Evolutionary conservation across 2,113 vertebrate genomes (phyloP).

Genomic region (Acinonyx jubatus): DNA sequence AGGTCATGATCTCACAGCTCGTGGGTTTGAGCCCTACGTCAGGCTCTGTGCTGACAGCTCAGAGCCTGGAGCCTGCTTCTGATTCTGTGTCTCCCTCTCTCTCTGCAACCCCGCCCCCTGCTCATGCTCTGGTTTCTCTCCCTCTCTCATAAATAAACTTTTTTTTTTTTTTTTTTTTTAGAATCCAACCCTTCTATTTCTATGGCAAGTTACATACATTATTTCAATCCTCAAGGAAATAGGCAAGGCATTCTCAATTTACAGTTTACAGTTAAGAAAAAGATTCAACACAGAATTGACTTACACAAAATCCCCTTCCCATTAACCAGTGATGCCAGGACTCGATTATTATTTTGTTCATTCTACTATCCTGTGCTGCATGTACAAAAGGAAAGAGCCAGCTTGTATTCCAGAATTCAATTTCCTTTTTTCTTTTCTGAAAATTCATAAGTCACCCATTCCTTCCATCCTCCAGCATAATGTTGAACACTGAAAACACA

Average conservation of each 20-base stretch:
- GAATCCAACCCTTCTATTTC: neutral
- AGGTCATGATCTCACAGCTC: too few species aligned
- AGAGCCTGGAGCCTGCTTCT: too few species aligned
- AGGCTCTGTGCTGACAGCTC: too few species aligned
- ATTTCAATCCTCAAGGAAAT: neutral
- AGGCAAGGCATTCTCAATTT: neutral
- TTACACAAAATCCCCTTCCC: neutral
- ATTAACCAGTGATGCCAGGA: neutral
- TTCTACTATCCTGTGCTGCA: neutral
- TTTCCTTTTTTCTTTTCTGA: slow-evolving; percentile 80
- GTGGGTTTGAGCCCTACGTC: too few species aligned
- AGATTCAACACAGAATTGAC: neutral
- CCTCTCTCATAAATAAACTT: too few species aligned
- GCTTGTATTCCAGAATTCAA: slow-evolving; percentile 50
- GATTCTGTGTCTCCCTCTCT: too few species aligned
- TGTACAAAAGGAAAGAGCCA: neutral
- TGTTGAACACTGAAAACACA: slow-evolving; percentile 89
- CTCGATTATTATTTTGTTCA: slow-evolving; percentile 13
- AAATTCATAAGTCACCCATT: slow-evolving; percentile 91
- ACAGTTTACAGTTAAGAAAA: slow-evolving; percentile 26
- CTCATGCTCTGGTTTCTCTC: too few species aligned
- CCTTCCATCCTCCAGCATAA: slow-evolving; percentile 94
- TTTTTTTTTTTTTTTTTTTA: neutral
- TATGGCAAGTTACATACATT: neutral
- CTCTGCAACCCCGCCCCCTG: too few species aligned